These are phyloP conservation scores for Plodia interpunctella DNA, from an alignment of 1,140 invertebrate genomes.

Conservation along the genomic window DNA sequence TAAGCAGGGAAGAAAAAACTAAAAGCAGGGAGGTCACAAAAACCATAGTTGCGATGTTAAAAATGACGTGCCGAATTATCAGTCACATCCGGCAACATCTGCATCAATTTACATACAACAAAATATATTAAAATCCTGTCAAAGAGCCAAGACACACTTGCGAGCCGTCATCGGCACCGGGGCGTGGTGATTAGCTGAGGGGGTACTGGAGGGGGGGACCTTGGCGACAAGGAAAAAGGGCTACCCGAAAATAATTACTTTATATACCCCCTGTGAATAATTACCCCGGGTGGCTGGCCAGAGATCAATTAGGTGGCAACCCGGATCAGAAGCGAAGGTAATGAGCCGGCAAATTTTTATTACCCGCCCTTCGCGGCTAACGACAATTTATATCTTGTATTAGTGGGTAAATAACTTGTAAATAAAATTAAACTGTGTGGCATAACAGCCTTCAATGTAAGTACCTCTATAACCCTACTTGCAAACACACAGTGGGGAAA, in stretches of 20 bases:
- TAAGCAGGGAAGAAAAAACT: too few relatives aligned
- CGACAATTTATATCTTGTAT: slow-evolving; percentile 1
- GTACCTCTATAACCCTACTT: too few relatives aligned
- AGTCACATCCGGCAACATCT: slow-evolving; percentile 38
- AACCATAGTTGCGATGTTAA: slow-evolving; percentile 20
- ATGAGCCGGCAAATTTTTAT: slow-evolving; percentile 63
- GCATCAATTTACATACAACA: slow-evolving; percentile 66
- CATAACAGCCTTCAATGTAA: neutral
- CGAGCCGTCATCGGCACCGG: slow-evolving; percentile 64
- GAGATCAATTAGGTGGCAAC: slow-evolving; percentile 64
- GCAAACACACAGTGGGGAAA: too few relatives aligned
- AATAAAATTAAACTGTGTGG: neutral
- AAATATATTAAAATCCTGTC: slow-evolving; percentile 74
- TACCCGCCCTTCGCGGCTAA: neutral
- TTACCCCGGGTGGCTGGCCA: slow-evolving; percentile 47
- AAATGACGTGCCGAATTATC: slow-evolving; percentile 39
- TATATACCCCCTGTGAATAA: slow-evolving; percentile 68
- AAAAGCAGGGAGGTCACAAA: neutral
- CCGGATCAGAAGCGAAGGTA: slow-evolving; percentile 50
- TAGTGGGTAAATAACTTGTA: slow-evolving; percentile 5
- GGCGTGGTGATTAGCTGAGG: slow-evolving; percentile 54
- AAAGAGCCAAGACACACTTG: slow-evolving; percentile 55
- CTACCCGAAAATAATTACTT: slow-evolving; percentile 66
- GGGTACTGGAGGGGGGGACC: slow-evolving; percentile 15
- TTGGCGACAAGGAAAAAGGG: slow-evolving; percentile 67